Base-by-base conservation (phyloP, 2,113 vertebrate species). In the Tenrec ecaudatus region DNA sequence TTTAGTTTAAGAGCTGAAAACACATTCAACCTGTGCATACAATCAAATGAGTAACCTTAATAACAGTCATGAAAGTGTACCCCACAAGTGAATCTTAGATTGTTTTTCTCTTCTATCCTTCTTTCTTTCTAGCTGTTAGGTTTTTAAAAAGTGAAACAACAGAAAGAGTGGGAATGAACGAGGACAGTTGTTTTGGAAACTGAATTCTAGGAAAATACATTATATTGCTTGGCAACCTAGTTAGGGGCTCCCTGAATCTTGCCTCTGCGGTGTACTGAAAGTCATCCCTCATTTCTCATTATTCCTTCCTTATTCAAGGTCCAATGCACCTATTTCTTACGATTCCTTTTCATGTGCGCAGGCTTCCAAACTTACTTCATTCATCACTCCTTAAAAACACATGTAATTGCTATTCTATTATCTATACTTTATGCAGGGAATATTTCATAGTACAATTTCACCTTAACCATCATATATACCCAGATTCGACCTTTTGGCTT, bases 391-490 rank as follows among this genome's bases (percentile, higher is more conserved):
- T 90, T 82, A 23, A 82, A 87, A 91, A 58, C 5, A 43, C 3
- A 15, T 22, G 40, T 68, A 38, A 43, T 62, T 71, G 2, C 53
- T 76, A 71, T 15, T 40, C 47, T 66, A 47, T 29, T 69, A 68
- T 53, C 82, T 81, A 43, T 43, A 83, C 19, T 62, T 57, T 58
- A 23, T 17, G 3, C 12, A 71, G 71, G 73, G 66, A 66, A n/a
- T 84, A 87, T 47, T 93, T 95, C 20, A 31, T 66, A 91, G 83
- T 53, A 66, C 5, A 89, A 47, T 81, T 33, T 81, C 60, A 87
- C 68, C 40, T 36, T 68, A 60, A 85, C 29, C 36, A 90, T 62
- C 19, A 77, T 53, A 81, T 71, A 66, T 0, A 71, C 3, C 23
- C 8, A 90, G 87, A 43, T 9, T 71, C 16, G 9, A 43, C 11